Evolutionary conservation across 2,888 invertebrate genomes (phyloP), one percentile per base, ranked within the genome.

Genomic region (Mythimna vitellina): DNA sequence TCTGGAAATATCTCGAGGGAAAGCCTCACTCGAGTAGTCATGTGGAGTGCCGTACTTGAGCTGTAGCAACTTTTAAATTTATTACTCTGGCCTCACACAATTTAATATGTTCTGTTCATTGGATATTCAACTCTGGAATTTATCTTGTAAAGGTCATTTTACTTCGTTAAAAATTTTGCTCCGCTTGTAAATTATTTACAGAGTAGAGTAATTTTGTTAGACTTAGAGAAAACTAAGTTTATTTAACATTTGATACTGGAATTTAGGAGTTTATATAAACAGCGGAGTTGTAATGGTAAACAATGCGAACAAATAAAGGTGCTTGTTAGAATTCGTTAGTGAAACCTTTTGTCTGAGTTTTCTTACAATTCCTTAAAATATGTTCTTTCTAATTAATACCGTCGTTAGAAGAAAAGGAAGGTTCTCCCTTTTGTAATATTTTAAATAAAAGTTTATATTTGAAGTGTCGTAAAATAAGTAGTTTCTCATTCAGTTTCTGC

Each of bases 11-110:
- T 72, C 83, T 80, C 78, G 56, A 42, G 74, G 78, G 80, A 78
- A 64, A 71, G 65, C 62, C 69, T 70, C 60, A 67, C 73, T 77
- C 84, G 66, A 75, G 76, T 82, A 73, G 70, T 76, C 84, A 70
- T 76, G 76, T 82, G 76, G 70, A 87, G 80, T 70, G 79, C 51
- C 62, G 71, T 77, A 76, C 79, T 77, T 82, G 64, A 80, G 65
- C 70, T 74, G 72, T 72, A 62, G 80, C 70, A 66, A 81, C 65
- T 82, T 84, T 82, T 54, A 78, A 83, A 83, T 88, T 84, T 88
- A 86, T 85, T 77, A 70, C 80, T 53, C 51, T 63, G 42, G 73
- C 64, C 72, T 72, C 46, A 58, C 67, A 70, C 73, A 78, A 74
- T 80, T 85, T 83, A 81, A 77, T 77, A 80, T 75, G 67, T 67